phyloP scores from a whole-genome alignment of 1,140 invertebrate species.

The Polypedilum vanderplanki region DNA sequence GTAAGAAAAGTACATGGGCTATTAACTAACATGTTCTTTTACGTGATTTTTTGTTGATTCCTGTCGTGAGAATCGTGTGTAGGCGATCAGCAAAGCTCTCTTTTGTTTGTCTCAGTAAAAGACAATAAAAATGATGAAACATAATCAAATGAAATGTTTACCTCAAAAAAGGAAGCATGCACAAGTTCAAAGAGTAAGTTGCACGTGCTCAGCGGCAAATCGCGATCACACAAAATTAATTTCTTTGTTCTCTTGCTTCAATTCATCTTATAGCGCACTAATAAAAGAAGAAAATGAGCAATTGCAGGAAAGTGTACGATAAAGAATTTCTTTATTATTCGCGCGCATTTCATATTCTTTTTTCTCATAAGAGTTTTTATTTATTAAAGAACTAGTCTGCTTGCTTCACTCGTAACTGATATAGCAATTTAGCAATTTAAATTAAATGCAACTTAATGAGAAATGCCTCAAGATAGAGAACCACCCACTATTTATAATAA shows the following conservation, averaged over 20 bases:
- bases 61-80: background rate
- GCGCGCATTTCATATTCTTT: background rate
- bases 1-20: background rate
- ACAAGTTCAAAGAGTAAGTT: background rate
- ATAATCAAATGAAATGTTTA: slow-evolving; percentile 1
- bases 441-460: no score
- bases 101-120: background rate
- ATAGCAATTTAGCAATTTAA: no score
- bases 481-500: no score
- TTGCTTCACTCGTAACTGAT: no score
- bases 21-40: background rate
- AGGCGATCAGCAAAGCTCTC: background rate
- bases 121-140: background rate
- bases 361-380: background rate
- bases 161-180: background rate
- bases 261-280: background rate
- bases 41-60: background rate
- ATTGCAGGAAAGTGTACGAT: background rate
- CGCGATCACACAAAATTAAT: slow-evolving; percentile 16
- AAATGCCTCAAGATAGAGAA: no score
- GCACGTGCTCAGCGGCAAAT: background rate
- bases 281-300: background rate
- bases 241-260: slow-evolving; percentile 9
- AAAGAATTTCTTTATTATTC: slow-evolving; percentile 15
- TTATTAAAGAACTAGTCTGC: no score